Conservation (phyloP, 2,797 vertebrate species). For the Halcyon chelicuti region DNA sequence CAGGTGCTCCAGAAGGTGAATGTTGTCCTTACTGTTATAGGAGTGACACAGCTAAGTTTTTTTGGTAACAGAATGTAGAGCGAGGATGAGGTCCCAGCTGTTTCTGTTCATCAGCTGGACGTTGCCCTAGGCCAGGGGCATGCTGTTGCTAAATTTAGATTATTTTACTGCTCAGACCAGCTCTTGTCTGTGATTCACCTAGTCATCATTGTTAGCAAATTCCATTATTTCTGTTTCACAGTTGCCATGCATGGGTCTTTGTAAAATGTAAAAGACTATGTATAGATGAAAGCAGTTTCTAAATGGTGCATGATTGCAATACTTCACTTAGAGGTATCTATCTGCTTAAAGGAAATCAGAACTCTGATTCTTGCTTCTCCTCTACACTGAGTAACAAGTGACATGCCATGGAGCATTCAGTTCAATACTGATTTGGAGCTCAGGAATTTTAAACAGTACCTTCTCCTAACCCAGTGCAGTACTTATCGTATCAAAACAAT, state of each 20-base stretch:
- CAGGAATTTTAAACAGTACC: not conserved
- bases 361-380: not conserved
- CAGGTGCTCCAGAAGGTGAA: not conserved
- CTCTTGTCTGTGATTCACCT: conserved; percentile 47
- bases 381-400: not conserved
- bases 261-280: not conserved
- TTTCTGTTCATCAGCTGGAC: conserved; percentile 49
- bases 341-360: not conserved
- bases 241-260: not conserved
- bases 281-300: not conserved
- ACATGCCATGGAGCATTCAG: too few species aligned
- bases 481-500: not conserved
- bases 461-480: not conserved
- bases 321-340: not conserved
- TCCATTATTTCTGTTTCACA: conserved; percentile 20
- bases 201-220: conserved; percentile 51
- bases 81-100: conserved; percentile 43
- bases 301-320: not conserved
- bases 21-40: not conserved
- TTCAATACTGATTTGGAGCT: not conserved
- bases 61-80: conserved; percentile 12
- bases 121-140: conserved; percentile 39
- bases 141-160: conserved; percentile 62
- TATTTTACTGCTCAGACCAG: conserved; percentile 22
- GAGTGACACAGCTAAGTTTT: conserved; percentile 9